Base-by-base conservation (phyloP, 2,797 vertebrate genomes). In the Acanthopagrus latus region DNA sequence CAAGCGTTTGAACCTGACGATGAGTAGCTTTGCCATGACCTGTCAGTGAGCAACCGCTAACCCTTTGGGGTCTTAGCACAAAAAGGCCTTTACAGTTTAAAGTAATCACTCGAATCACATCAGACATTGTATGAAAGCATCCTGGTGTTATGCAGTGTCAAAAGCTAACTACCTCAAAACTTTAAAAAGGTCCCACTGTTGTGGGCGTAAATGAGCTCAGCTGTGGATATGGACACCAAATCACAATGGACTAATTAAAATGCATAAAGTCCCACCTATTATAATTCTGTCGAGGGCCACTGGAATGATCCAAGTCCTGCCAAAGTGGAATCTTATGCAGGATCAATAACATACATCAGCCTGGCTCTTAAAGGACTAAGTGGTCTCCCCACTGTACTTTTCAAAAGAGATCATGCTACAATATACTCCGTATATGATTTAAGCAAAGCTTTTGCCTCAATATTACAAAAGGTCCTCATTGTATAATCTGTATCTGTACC, bases 301-400 rank as follows among this genome's bases (percentile, higher is more conserved):
- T 41, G 16, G 3, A 68, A 74, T 81, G 17, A 81, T 80, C 62
- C n/a, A 66, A 64, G 68, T 70, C 38, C 64, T 27, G 64, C 57
- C 54, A 77, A 58, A 69, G 71, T 7, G 67, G 47, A 68, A 77
- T 59, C 17, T 73, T 41, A 21, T 48, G 50, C 74, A 67, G 59
- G 89, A 89, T 76, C 78, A 85, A 86, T 85, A 77, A 66, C 51
- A 59, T 20, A 33, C 56, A 25, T 29, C 33, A 62, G 50, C 50
- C 25, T 23, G 25, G 17, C 58, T 60, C 71, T 65, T 44, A 21
- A 43, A 57, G 44, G 23, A 48, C 70, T 60, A 25, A 73, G 83
- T 71, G 44, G 66, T 72, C 52, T 71, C 52, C 38, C 46, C 44
- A 74, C 33, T 59, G 66, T 58, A 47, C 51, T 57, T 64, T 63